A percentile compares a stretch with the other conserved stretches of the same genome.
phyloP scores from a whole-genome alignment of 2,797 vertebrate species.

The Hephaestus fuliginosus region DNA sequence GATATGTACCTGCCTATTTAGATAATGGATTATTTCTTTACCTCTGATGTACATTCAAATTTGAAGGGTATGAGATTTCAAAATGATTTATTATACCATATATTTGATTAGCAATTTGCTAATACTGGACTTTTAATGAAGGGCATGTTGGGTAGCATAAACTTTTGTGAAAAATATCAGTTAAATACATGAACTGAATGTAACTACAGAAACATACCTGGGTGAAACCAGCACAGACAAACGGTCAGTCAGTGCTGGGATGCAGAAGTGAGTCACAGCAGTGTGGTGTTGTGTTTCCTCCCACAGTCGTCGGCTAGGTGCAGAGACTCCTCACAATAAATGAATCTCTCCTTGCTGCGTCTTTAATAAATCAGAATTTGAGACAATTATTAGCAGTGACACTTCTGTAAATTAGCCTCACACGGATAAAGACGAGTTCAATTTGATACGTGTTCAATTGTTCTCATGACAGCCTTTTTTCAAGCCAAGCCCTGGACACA shows the following conservation, averaged over 20 bases:
- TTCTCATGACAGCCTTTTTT: slow-evolving; percentile 24
- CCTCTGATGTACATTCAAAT: neutral
- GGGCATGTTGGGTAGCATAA: neutral
- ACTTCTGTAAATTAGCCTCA: slow-evolving; percentile 9
- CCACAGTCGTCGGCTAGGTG: slow-evolving; percentile 2
- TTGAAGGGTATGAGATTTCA: neutral
- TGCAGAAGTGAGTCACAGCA: neutral
- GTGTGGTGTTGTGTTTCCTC: slow-evolving; percentile 16
- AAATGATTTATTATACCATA: neutral
- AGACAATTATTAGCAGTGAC: slow-evolving; percentile 15
- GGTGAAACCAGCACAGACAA: neutral
- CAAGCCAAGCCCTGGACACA: slow-evolving; percentile 31
- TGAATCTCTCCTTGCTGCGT: neutral
- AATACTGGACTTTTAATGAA: neutral
- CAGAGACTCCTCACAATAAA: slow-evolving; percentile 21
- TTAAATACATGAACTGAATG: neutral
- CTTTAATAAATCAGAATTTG: slow-evolving; percentile 21
- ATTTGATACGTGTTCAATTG: slow-evolving; percentile 30
- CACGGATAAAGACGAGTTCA: slow-evolving; percentile 15
- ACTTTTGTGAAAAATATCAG: too few relatives aligned
- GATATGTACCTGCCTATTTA: neutral
- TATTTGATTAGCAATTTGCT: neutral
- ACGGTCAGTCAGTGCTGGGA: neutral
- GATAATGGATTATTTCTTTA: neutral
- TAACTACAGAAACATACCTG: neutral